Conservation (phyloP, 2,113 vertebrate species). For the Procavia capensis region DNA sequence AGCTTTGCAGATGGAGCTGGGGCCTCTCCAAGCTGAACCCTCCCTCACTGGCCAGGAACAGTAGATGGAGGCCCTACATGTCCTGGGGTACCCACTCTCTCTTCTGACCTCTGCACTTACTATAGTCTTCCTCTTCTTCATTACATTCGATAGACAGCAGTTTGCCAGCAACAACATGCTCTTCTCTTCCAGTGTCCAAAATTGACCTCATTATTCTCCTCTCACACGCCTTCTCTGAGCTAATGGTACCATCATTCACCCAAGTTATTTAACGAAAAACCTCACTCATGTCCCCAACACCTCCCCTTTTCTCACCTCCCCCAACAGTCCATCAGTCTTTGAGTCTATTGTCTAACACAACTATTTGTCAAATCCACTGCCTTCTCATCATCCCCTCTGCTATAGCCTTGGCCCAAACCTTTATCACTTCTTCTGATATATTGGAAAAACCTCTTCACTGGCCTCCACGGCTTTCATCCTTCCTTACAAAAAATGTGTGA, state of each 20-base stretch:
- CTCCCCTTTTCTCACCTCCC: not conserved
- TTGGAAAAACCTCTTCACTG: not conserved
- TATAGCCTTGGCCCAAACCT: not conserved
- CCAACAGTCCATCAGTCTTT: not conserved
- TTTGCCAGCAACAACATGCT: not conserved
- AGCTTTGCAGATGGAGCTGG: slow-evolving; percentile 40
- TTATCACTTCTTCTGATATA: not conserved
- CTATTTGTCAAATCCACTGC: not conserved
- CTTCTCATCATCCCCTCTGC: not conserved
- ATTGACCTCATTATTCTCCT: not conserved
- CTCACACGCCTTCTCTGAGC: not conserved
- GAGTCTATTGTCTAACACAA: not conserved
- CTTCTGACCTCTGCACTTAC: not conserved
- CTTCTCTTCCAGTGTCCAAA: not conserved
- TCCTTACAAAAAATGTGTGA: not conserved
- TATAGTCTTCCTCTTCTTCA: not conserved
- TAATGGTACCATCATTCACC: slow-evolving; percentile 12
- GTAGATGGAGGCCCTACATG: not conserved
- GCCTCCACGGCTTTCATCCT: not conserved
- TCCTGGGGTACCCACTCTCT: not conserved
- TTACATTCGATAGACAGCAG: not conserved
- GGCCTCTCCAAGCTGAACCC: not conserved
- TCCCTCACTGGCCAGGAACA: not conserved
- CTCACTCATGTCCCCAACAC: not conserved
- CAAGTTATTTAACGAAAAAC: slow-evolving; percentile 30